Percentiles rank a stretch among this genome's conserved stretches.
phyloP scores from a whole-genome alignment of 2,888 invertebrate species.

The Ichneumon xanthorius region DNA sequence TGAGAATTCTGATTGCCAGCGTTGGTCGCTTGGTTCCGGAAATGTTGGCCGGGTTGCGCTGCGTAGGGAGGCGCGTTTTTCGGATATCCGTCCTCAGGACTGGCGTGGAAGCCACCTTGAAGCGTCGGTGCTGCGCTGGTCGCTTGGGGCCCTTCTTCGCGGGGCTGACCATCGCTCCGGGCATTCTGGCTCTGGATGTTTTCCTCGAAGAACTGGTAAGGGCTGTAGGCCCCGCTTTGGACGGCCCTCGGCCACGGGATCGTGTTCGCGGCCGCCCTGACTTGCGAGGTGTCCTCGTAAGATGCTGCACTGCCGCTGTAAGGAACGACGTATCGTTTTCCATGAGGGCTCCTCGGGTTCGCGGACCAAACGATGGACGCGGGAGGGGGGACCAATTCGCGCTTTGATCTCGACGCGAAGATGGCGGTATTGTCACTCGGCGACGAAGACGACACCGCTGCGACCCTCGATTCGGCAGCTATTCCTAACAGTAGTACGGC shows the following conservation, averaged over 20 bases:
- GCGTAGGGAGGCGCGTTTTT: neutral
- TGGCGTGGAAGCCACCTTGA: conserved; percentile 52
- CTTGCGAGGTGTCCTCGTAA: neutral
- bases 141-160: neutral
- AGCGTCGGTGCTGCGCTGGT: neutral
- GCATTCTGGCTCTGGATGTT: conserved; percentile 3
- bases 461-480: neutral
- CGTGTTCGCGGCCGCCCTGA: conserved; percentile 38
- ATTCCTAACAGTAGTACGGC: conserved; percentile 44
- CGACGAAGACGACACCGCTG: neutral
- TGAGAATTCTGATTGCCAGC: conserved; percentile 27
- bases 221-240: conserved; percentile 18
- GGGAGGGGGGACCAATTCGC: conserved; percentile 34
- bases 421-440: conserved; percentile 23
- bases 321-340: conserved; percentile 8
- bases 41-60: conserved; percentile 22
- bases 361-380: conserved; percentile 45
- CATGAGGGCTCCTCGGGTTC: conserved; percentile 1
- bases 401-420: neutral
- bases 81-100: conserved; percentile 1
- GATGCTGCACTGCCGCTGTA: conserved; percentile 29
- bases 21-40: conserved; percentile 4
- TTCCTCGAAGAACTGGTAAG: conserved; percentile 45
- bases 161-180: neutral
- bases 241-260: neutral